Conservation (phyloP, 2,797 vertebrate species). For the Gambusia yucatana region DNA sequence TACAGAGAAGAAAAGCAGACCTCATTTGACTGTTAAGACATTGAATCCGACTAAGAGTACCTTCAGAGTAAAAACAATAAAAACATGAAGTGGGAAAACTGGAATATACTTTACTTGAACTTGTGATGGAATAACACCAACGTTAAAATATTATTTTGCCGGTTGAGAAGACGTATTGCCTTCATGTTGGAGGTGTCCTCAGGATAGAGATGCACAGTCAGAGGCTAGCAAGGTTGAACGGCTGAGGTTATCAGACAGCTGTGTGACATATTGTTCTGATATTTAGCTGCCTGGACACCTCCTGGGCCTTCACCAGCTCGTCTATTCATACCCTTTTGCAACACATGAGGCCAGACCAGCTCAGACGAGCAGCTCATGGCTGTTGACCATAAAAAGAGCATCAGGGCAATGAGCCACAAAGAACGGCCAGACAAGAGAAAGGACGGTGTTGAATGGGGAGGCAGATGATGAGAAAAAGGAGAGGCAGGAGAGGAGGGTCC, state of each 20-base stretch:
- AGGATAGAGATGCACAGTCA: conserved; percentile 66
- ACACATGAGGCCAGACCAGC: conserved; percentile 70
- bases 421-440: conserved; percentile 78
- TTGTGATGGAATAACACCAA: conserved; percentile 28
- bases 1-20: neutral
- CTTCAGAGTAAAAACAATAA: neutral
- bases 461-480: conserved; percentile 30
- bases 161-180: conserved; percentile 57
- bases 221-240: conserved; percentile 74
- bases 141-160: conserved; percentile 20
- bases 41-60: neutral
- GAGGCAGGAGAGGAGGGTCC: conserved; percentile 18
- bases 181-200: conserved; percentile 47
- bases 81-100: neutral
- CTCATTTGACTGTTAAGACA: neutral
- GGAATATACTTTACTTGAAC: conserved; percentile 16
- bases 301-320: conserved; percentile 61
- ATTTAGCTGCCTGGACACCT: conserved; percentile 70
- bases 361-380: conserved; percentile 93
- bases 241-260: conserved; percentile 75
- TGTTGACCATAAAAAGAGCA: conserved; percentile 99
- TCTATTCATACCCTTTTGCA: conserved; percentile 60
- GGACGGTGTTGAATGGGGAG: conserved; percentile 82
- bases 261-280: conserved; percentile 77
- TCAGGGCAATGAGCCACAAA: conserved; percentile 94